A percentile compares a stretch with the other conserved stretches of the same genome.
Evolutionary conservation across 53 echinoderm and acorn worm genomes (phyloP).

Genomic region (Astropecten irregularis): DNA sequence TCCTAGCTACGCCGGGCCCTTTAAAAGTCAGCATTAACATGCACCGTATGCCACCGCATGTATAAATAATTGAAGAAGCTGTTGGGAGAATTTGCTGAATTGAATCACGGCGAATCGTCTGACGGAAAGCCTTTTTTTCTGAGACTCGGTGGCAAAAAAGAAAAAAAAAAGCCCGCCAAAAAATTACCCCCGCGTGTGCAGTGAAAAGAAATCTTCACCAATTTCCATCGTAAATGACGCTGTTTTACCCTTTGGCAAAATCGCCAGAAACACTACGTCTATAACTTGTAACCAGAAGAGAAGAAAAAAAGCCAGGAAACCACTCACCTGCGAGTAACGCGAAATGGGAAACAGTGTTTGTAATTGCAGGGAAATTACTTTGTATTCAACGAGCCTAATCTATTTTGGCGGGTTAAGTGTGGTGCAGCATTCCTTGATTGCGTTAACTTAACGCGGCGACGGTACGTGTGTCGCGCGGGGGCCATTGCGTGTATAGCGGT

Average conservation of each 20-base stretch:
- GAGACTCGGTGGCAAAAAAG: not conserved
- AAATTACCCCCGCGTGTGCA: not conserved
- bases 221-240: conserved; percentile 24
- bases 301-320: not conserved
- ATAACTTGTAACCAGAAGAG: too few species aligned
- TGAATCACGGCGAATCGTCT: conserved; percentile 13
- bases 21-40: not conserved
- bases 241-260: not conserved
- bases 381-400: conserved; percentile 43
- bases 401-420: conserved; percentile 42
- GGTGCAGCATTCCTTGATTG: not conserved
- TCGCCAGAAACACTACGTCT: too few species aligned
- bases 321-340: conserved; percentile 2
- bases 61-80: not conserved
- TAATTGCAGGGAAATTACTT: conserved; percentile 44
- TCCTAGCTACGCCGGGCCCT: not conserved
- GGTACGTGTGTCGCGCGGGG: not conserved
- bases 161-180: not conserved
- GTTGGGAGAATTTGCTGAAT: conserved; percentile 34
- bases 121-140: conserved; percentile 16
- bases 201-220: not conserved
- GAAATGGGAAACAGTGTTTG: conserved; percentile 50
- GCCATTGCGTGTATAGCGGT: not conserved
- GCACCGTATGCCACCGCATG: not conserved
- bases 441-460: conserved; percentile 25